phyloP scores from a whole-genome alignment of 2,797 vertebrate genomes.

The Anguilla marmorata region DNA sequence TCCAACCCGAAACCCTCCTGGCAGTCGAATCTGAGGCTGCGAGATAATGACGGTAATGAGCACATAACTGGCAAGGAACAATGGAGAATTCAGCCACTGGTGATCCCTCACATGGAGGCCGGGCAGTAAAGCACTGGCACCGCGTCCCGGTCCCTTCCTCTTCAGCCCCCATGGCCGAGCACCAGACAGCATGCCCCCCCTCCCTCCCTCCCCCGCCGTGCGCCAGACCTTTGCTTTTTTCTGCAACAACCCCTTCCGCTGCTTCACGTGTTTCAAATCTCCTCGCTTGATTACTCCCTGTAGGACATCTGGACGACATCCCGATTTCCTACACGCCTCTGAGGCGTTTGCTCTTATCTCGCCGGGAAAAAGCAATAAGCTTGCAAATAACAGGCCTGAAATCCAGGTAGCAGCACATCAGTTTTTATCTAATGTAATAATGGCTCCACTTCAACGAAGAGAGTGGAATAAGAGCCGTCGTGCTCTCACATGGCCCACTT shows the following conservation, averaged over 20 bases:
- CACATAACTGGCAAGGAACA: conserved; percentile 30
- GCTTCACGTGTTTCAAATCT: conserved; percentile 10
- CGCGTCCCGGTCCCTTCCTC: background rate
- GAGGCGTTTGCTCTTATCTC: conserved; percentile 1
- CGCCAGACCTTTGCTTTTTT: background rate
- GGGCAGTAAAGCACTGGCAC: conserved; percentile 38
- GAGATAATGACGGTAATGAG: conserved; percentile 1
- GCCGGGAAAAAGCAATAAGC: background rate
- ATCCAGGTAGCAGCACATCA: background rate
- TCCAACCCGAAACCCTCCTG: conserved; percentile 10
- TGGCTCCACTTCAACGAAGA: background rate
- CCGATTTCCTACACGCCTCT: background rate
- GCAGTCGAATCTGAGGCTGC: conserved; percentile 4
- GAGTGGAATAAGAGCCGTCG: background rate
- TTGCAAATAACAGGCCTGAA: background rate
- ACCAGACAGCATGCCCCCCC: background rate
- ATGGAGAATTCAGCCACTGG: conserved; percentile 18
- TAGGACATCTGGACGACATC: conserved; percentile 22
- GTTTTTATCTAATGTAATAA: conserved; percentile 14
- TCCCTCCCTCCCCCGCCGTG: background rate
- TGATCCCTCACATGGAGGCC: conserved; percentile 39
- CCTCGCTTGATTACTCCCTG: conserved; percentile 29
- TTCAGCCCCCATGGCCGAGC: background rate
- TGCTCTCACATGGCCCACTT: background rate
- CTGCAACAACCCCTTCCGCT: background rate